Conservation (phyloP, 2,113 vertebrate genomes). For the Oplegnathus fasciatus region DNA sequence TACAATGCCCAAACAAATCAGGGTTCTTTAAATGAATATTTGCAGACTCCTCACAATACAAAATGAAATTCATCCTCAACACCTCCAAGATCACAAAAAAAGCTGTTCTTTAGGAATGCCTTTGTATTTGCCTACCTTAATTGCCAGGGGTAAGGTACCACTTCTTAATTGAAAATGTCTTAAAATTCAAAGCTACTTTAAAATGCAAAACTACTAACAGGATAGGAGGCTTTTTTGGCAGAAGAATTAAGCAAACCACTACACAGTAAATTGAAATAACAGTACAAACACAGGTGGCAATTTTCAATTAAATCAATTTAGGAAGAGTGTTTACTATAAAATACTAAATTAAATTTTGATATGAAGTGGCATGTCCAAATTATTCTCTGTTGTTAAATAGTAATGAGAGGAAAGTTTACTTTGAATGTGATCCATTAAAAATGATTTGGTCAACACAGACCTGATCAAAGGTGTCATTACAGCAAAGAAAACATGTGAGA, state of each 20-base stretch:
- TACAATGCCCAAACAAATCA: not conserved
- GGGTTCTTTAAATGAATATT: not conserved
- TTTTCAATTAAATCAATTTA: constrained; percentile 4
- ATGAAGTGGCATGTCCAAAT: not conserved
- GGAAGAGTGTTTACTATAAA: not conserved
- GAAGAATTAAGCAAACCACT: not conserved
- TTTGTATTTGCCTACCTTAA: not conserved
- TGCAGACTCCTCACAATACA: not conserved
- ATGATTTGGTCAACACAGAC: not conserved
- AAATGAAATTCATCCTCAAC: not conserved
- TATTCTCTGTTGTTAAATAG: not conserved
- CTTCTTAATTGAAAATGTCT: not conserved
- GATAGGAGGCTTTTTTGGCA: not conserved
- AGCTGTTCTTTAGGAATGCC: not conserved
- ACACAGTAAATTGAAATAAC: not conserved
- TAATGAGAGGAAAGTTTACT: not conserved
- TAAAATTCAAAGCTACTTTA: not conserved
- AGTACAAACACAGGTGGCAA: not conserved
- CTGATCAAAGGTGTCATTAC: not conserved
- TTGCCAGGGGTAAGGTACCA: not conserved
- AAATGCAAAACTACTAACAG: not conserved
- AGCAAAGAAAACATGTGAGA: constrained; percentile 3
- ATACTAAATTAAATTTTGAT: not conserved
- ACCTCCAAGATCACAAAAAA: not conserved
- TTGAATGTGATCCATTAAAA: not conserved